A percentile compares a stretch with the other conserved stretches of the same genome.
Conservation (phyloP, 2,113 vertebrate genomes). For the Phoenicopterus ruber region DNA sequence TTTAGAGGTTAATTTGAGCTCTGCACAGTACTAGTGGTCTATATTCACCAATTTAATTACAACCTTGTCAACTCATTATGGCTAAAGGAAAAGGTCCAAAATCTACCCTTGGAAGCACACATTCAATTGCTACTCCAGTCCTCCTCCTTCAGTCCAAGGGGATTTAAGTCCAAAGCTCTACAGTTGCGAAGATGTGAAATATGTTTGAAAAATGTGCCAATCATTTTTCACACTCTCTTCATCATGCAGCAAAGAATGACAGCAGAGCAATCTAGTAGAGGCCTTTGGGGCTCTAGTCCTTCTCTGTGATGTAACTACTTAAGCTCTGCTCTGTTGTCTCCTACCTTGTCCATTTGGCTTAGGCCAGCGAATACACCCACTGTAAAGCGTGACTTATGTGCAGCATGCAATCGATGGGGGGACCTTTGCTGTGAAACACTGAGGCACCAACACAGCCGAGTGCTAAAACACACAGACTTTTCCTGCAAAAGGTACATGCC, state of each 20-base stretch:
- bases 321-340: neutral
- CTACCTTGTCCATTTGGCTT: neutral
- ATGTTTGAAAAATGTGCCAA: neutral
- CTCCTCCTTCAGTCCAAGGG: neutral
- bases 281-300: neutral
- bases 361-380: neutral
- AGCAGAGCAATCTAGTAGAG: neutral
- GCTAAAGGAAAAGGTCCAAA: neutral
- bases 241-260: neutral
- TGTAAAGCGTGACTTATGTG: neutral
- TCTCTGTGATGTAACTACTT: neutral
- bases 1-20: neutral
- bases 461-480: neutral
- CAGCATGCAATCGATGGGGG: too few relatives aligned
- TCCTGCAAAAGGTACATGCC: neutral
- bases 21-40: neutral
- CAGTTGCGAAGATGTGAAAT: neutral
- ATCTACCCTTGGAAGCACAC: neutral
- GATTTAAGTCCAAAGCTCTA: conserved; percentile 1
- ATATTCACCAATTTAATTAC: neutral
- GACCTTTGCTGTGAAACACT: neutral
- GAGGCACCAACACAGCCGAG: neutral
- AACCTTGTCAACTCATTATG: neutral
- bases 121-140: neutral
- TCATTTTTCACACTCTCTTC: neutral